These are phyloP conservation scores for Ophraella communa DNA, from an alignment of 2,888 invertebrate species.

Conservation along the genomic window DNA sequence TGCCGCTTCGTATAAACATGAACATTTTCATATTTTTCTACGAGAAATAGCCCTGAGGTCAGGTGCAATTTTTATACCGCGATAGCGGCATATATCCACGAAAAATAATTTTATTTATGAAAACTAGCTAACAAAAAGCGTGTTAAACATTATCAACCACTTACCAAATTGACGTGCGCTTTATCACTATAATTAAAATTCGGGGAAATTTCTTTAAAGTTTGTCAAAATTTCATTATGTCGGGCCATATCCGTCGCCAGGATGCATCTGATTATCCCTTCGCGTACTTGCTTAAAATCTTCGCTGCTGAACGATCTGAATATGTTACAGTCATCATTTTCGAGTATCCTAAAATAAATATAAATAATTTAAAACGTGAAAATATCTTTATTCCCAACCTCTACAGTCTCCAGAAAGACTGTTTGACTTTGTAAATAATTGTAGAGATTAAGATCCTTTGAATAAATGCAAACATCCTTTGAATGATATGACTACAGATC, in stretches of 20 bases:
- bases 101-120: no score
- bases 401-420: no score
- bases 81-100: no score
- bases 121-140: no score
- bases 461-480: no score
- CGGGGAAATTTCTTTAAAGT: slow-evolving; percentile 71
- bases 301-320: slow-evolving; percentile 71
- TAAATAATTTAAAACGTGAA: no score
- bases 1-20: not conserved
- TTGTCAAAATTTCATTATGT: slow-evolving; percentile 77
- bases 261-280: slow-evolving; percentile 80
- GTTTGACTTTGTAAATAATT: no score
- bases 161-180: slow-evolving; percentile 75
- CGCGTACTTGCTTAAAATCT: slow-evolving; percentile 71
- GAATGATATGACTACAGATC: no score
- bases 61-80: not conserved
- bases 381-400: no score
- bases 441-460: no score
- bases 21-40: no score
- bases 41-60: not conserved
- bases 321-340: slow-evolving; percentile 81
- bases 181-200: slow-evolving; percentile 73
- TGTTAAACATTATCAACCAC: slow-evolving; percentile 35
- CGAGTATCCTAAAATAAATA: slow-evolving; percentile 68
- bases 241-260: slow-evolving; percentile 81